A percentile compares a stretch with the other conserved stretches of the same genome.
These are phyloP conservation scores for Oscheius sp. DNA, from an alignment of 2,888 invertebrate genomes.

Conservation along the genomic window DNA sequence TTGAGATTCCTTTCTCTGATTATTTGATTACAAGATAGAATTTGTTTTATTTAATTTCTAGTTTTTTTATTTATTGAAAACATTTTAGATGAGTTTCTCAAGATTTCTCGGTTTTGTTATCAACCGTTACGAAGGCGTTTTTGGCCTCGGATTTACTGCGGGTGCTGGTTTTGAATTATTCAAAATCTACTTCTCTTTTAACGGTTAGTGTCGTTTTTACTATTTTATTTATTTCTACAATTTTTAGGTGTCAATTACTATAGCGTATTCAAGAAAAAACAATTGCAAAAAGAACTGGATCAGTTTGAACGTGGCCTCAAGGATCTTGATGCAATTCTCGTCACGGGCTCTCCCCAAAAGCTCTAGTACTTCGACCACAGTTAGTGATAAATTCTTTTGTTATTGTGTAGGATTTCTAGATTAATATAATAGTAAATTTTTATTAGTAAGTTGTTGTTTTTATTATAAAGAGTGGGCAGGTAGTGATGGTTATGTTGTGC, in stretches of 20 bases:
- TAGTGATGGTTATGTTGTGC: not conserved
- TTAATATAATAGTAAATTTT: no score
- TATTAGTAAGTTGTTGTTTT: no score
- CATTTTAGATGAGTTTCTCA: constrained; percentile 33
- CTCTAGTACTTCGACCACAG: constrained; percentile 14
- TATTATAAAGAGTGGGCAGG: no score
- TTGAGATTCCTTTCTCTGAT: no score
- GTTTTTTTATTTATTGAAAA: no score
- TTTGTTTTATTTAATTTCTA: no score
- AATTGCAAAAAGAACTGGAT: constrained; percentile 65
- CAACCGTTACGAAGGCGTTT: constrained; percentile 44
- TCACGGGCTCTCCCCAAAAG: constrained; percentile 46
- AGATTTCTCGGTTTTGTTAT: constrained; percentile 37
- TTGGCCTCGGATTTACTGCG: constrained; percentile 56
- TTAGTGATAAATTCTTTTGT: constrained; percentile 1
- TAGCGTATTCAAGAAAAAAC: constrained; percentile 65
- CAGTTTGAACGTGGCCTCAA: constrained; percentile 61
- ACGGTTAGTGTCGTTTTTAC: constrained; percentile 40
- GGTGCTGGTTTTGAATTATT: constrained; percentile 71
- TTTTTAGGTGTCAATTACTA: constrained; percentile 67
- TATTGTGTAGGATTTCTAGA: constrained; percentile 15
- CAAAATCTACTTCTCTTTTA: constrained; percentile 65
- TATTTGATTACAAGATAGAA: no score
- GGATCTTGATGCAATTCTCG: constrained; percentile 59
- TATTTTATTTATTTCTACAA: constrained; percentile 14